phyloP scores from a whole-genome alignment of 2,113 vertebrate genomes.

The Ranitomeya imitator region DNA sequence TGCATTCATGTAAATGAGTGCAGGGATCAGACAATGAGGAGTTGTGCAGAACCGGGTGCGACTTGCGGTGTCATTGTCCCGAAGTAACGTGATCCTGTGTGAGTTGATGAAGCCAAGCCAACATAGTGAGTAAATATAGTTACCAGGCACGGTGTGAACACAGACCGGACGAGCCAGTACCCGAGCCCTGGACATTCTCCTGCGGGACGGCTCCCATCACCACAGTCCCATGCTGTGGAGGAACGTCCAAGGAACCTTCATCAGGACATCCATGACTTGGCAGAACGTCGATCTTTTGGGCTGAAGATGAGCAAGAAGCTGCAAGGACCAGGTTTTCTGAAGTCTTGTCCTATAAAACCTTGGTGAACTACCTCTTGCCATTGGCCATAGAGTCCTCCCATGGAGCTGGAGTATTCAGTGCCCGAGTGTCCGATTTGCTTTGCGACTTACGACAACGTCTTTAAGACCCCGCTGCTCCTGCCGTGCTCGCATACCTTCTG shows the following conservation, averaged over 20 bases:
- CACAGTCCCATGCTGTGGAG: background rate
- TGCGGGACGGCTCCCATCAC: background rate
- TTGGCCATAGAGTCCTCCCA: background rate
- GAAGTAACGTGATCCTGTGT: conserved; percentile 41
- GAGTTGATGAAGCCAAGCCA: conserved; percentile 3
- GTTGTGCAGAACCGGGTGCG: background rate
- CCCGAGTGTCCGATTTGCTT: conserved; percentile 79
- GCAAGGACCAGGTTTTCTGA: background rate
- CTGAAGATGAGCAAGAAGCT: background rate
- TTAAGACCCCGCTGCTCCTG: conserved; percentile 78
- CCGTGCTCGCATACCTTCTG: conserved; percentile 80
- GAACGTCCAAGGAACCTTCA: background rate
- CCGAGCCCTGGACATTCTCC: background rate
- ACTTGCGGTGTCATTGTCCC: background rate
- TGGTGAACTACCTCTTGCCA: background rate
- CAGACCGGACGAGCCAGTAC: conserved; percentile 25
- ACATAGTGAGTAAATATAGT: conserved; percentile 49
- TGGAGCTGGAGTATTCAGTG: conserved; percentile 32
- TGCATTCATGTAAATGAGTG: background rate
- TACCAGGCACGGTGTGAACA: conserved; percentile 39
- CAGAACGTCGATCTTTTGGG: background rate
- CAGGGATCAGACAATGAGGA: background rate
- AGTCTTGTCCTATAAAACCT: background rate
- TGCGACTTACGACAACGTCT: conserved; percentile 79
- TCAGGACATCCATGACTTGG: background rate